Evolutionary conservation across 2,113 vertebrate species (phyloP).

Genomic region (Patagioenas fasciata): DNA sequence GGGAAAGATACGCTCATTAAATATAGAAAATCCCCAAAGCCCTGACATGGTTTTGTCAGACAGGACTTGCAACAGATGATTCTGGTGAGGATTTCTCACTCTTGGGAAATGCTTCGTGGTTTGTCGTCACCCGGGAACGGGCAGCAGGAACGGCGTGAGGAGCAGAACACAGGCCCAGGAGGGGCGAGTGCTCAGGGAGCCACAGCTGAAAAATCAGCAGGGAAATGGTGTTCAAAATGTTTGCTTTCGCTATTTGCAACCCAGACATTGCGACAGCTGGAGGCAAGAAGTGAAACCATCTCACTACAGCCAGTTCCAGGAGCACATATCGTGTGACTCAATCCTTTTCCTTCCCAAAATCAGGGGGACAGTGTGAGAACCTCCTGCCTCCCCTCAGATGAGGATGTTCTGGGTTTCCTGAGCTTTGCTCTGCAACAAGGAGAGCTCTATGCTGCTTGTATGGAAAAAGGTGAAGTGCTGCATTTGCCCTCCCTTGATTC

Average conservation of each 20-base stretch:
- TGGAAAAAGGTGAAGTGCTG: background rate
- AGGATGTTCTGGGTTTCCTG: background rate
- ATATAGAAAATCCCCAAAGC: constrained; percentile 56
- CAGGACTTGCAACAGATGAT: constrained; percentile 53
- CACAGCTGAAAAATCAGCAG: background rate
- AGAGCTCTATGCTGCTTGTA: background rate
- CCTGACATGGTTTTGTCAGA: constrained; percentile 55
- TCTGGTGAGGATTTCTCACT: constrained; percentile 49
- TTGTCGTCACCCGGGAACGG: constrained; percentile 4
- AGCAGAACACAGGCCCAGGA: background rate
- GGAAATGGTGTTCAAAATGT: constrained; percentile 1
- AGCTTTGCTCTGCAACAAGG: background rate
- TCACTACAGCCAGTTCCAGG: background rate
- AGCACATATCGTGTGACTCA: background rate
- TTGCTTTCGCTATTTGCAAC: background rate
- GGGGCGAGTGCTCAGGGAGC: background rate
- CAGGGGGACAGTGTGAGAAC: background rate
- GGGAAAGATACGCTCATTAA: constrained; percentile 41
- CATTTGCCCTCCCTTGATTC: background rate
- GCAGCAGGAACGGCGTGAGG: background rate
- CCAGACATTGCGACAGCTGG: background rate
- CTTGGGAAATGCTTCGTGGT: constrained; percentile 9
- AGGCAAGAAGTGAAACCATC: background rate
- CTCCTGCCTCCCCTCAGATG: background rate
- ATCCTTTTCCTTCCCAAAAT: background rate